Base-by-base conservation (phyloP, 2,888 invertebrate genomes). In the Rotaria macrura region DNA sequence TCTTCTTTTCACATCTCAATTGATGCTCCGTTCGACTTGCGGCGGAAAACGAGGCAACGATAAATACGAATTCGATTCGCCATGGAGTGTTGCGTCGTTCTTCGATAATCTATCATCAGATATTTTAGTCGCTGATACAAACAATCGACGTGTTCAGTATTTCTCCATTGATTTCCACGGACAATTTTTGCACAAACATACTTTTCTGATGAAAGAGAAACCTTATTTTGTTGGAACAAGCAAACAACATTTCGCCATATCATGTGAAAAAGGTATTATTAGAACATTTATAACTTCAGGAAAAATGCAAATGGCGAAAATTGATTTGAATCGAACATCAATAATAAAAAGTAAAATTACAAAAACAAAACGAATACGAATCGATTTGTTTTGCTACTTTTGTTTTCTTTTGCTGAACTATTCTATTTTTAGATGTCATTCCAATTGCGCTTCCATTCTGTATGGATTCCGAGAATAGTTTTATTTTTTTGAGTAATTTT, bases 201-300 rank as follows among this genome's bases (percentile, higher is more conserved):
- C 43, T 12, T n/a, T 79, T 38, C 12, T 12, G 9, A 43, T n/a
- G 25, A 43, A 79, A 43, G 79, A 79, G 3, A 79, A 79, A 43
- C 79, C 79, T 40, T 79, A 25, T 12, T 79, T 43, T n/a, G 12
- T 79, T 43, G 20, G 20, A n/a, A 79, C 79, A 43, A 65, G 17
- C 7, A 43, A 43, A 20, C 25, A 79, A 25, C 34, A 14, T 9
- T 43, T 79, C 12, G 40, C 43, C 5, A 38, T 79, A 23, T 79
- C 79, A 79, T 79, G 79, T 79, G 79, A 79, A 43, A 79, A 43
- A 12, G 43, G 79, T 79, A 17, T 79, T n/a, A 23, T 79, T 34
- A 34, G 12, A 34, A 20, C 34, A 17, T 65, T 20, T 65, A 20
- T 34, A 20, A 38, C 7, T 34, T 12, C 23, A 25, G 14, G n/a